phyloP scores from a whole-genome alignment of 2,113 vertebrate genomes.

The Platichthys stellatus region DNA sequence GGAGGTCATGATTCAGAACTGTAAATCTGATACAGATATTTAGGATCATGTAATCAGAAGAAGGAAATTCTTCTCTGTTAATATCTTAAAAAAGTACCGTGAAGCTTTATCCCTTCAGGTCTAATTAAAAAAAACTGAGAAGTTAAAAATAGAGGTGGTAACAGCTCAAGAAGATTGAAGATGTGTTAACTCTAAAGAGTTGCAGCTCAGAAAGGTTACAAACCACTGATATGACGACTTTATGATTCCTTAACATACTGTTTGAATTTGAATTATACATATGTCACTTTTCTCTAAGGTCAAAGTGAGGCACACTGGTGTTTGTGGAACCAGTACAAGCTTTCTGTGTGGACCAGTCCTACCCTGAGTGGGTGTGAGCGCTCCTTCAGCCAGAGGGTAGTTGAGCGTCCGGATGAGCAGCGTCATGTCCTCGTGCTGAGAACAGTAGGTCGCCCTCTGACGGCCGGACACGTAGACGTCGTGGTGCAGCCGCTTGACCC shows the following conservation, averaged over 20 bases:
- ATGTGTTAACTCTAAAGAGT: neutral
- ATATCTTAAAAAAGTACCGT: too few relatives aligned
- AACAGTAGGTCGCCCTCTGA: conserved; percentile 89
- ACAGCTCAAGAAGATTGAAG: too few relatives aligned
- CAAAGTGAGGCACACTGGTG: neutral
- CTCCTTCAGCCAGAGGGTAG: conserved; percentile 88
- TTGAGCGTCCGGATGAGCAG: conserved; percentile 94
- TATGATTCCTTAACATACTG: neutral
- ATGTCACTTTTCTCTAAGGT: neutral
- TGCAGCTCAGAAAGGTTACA: neutral
- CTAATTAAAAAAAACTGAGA: too few relatives aligned
- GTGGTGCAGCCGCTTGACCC: conserved; percentile 91
- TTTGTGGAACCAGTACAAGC: neutral
- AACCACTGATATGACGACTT: too few relatives aligned
- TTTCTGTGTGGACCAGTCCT: conserved; percentile 12
- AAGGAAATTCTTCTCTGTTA: too few relatives aligned
- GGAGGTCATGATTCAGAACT: too few relatives aligned
- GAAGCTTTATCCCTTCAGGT: too few relatives aligned
- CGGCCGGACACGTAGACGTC: conserved; percentile 92
- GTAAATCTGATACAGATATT: too few relatives aligned
- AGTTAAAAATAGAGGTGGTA: too few relatives aligned
- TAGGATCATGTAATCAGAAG: too few relatives aligned
- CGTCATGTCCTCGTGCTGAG: conserved; percentile 96
- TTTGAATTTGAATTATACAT: neutral
- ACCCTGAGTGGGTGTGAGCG: conserved; percentile 89